Percentiles rank a stretch among this genome's conserved stretches.
These are phyloP conservation scores for Centrocercus urophasianus DNA, from an alignment of 2,113 vertebrate species.

Conservation along the genomic window DNA sequence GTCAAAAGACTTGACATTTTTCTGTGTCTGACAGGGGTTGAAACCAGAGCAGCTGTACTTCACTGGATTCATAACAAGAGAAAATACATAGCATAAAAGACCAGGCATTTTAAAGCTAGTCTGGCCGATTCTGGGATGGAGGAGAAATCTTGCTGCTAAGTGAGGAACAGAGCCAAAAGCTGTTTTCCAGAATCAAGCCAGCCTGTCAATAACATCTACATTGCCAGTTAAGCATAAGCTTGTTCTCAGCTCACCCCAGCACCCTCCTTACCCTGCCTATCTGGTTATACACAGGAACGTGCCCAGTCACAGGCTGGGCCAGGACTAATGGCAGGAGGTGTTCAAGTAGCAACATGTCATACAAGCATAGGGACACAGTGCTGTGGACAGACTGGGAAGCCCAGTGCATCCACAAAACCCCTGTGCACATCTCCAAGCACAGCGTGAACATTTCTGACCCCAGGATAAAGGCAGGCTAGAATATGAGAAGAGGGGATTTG, in stretches of 20 bases:
- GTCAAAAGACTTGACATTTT: neutral
- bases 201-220: neutral
- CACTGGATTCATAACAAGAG: neutral
- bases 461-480: neutral
- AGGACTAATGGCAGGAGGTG: fast-evolving
- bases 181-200: neutral
- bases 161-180: neutral
- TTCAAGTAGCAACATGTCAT: neutral
- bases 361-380: neutral
- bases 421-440: neutral
- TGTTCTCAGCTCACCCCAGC: neutral
- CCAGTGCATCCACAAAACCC: neutral
- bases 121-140: neutral
- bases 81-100: neutral
- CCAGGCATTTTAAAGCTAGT: neutral
- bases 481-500: neutral
- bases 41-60: neutral
- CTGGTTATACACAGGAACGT: neutral
- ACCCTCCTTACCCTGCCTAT: no score
- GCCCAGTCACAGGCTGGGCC: neutral
- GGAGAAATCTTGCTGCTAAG: neutral
- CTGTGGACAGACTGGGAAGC: neutral
- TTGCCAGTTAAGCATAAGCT: neutral
- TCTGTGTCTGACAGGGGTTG: neutral
- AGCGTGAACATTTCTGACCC: fast-evolving